Percentiles rank a stretch among this genome's conserved stretches.
Conservation (phyloP, 2,113 vertebrate genomes). For the Takifugu flavidus region DNA sequence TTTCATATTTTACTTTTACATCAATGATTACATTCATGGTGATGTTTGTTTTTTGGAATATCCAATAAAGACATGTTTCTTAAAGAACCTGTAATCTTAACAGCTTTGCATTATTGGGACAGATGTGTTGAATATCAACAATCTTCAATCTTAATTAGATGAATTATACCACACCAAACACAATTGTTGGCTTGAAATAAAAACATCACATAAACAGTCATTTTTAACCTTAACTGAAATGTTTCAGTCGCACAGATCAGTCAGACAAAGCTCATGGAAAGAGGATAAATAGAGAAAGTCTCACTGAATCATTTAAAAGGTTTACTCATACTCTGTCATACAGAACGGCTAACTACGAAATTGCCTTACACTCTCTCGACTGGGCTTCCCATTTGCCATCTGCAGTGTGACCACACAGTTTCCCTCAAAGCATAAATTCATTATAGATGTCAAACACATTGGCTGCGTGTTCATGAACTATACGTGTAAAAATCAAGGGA, state of each 20-base stretch:
- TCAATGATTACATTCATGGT: too few relatives aligned
- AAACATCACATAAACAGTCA: too few relatives aligned
- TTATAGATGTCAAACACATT: constrained; percentile 8
- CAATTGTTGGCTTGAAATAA: too few relatives aligned
- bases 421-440: constrained; percentile 8
- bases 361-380: constrained; percentile 1
- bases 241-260: not conserved
- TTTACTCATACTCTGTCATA: constrained; percentile 12
- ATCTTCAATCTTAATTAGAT: too few relatives aligned
- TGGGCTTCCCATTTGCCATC: constrained; percentile 10
- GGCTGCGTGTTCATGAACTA: constrained; percentile 10
- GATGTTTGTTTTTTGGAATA: too few relatives aligned
- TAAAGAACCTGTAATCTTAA: too few relatives aligned
- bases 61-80: too few relatives aligned
- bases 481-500: constrained; percentile 12
- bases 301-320: constrained; percentile 9
- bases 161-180: too few relatives aligned
- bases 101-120: too few relatives aligned
- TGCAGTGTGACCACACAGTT: constrained; percentile 26
- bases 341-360: constrained; percentile 7
- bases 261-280: constrained; percentile 4
- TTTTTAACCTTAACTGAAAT: too few relatives aligned
- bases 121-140: too few relatives aligned
- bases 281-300: constrained; percentile 15
- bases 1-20: too few relatives aligned